Evolutionary conservation across 2,113 vertebrate species (phyloP), one percentile per base, ranked within the genome.

Genomic region (Sialia sialis): DNA sequence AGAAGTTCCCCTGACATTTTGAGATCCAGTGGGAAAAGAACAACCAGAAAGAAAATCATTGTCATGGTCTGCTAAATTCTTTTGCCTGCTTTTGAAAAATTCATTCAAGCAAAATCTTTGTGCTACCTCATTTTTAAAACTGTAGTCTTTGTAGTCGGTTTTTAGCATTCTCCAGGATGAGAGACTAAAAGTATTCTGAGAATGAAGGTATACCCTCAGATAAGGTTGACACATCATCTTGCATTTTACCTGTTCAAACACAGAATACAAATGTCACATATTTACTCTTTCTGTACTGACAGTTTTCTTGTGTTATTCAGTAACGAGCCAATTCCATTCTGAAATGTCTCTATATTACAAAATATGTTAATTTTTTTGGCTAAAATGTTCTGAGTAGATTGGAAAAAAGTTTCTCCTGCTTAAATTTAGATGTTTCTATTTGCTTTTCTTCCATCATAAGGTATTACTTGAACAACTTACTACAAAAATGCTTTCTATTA

Each of bases 21-120:
- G 10, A 78, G 60, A 59, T 60, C 67, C 51, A 79, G 38, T 66
- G 48, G 64, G 58, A 82, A 62, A 58, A 51, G 36, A 85, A 16
- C 32, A 64, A 19, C 1, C 26, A 29, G 13, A 46, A 58, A 78
- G 68, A 51, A 79, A 64, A 62, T 67, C 9, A 6, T 62, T 88
- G 30, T 21, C 23, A 21, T 30, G 34, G 7, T 43, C 36, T 63
- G 23, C 59, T 36, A 12, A 74, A 34, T 39, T 77, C 18, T 46
- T 88, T n/a, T 63, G 16, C 26, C n/a, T 46, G 32, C 64, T 63
- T 80, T 62, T 10, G n/a, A 58, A 85, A 49, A n/a, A 39, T 18
- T 29, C 18, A 38, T 41, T 25, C 44, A 11, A 41, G 43, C 26
- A 49, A 51, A 66, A 10, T 3, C 25, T 76, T 69, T 0, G 0